phyloP scores from a whole-genome alignment of 2,113 vertebrate species.

The Prolemur simus region DNA sequence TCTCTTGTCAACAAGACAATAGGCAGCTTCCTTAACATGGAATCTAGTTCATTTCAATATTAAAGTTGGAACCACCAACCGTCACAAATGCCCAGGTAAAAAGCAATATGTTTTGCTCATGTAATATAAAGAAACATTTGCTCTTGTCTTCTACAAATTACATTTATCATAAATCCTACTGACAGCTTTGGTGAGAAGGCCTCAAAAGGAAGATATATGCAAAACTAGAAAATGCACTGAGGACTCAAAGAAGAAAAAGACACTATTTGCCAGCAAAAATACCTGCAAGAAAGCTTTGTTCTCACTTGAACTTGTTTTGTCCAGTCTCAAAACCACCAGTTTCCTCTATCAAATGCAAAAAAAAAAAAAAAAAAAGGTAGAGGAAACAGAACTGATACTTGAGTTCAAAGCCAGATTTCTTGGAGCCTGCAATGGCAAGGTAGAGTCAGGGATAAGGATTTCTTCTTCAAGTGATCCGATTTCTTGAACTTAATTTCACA shows the following conservation, averaged over 20 bases:
- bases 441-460: background rate
- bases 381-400: background rate
- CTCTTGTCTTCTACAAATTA: background rate
- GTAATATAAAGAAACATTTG: background rate
- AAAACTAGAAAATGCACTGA: background rate
- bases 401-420: background rate
- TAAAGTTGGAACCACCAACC: background rate
- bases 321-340: background rate
- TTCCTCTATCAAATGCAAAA: background rate
- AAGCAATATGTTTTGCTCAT: background rate
- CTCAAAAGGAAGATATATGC: conserved; percentile 28
- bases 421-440: background rate
- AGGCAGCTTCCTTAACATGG: background rate
- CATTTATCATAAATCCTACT: background rate
- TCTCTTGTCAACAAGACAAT: background rate
- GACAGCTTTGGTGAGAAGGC: conserved; percentile 7
- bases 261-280: background rate
- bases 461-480: background rate
- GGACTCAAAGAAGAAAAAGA: background rate
- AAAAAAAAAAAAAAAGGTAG: background rate
- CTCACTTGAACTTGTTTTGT: background rate
- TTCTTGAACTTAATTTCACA: conserved; percentile 63
- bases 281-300: background rate
- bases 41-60: background rate
- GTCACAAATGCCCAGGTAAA: background rate